Evolutionary conservation across 2,113 vertebrate genomes (phyloP).

Genomic region (Nyctereutes procyonoides): DNA sequence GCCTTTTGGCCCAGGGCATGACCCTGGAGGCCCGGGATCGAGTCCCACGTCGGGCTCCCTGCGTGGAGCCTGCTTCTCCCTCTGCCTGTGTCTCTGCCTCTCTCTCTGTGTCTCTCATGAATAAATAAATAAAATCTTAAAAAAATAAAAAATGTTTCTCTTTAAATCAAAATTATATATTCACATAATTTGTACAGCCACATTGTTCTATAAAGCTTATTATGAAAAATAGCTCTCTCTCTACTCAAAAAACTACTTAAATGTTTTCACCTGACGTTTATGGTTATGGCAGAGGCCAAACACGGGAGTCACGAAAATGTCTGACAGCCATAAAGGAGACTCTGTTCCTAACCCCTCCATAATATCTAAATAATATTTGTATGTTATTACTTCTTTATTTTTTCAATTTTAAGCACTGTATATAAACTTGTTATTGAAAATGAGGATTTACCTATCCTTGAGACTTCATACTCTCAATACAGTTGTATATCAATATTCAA

Average conservation of each 20-base stretch:
- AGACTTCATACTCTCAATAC: neutral
- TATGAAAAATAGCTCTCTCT: neutral
- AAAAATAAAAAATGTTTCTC: neutral
- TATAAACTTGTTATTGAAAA: slow-evolving; percentile 56
- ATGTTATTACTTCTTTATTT: neutral
- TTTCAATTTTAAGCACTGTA: slow-evolving; percentile 28
- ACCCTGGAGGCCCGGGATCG: too few species aligned
- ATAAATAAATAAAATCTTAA: neutral
- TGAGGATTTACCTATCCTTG: neutral
- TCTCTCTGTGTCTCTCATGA: too few species aligned
- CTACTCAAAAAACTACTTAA: slow-evolving; percentile 8
- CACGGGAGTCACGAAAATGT: neutral
- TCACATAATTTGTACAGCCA: slow-evolving; percentile 4
- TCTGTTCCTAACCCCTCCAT: neutral
- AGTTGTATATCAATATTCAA: neutral
- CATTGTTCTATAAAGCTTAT: neutral
- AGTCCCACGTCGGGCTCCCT: too few species aligned
- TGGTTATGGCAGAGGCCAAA: neutral
- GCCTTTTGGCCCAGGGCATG: too few species aligned
- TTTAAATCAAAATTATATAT: slow-evolving; percentile 28
- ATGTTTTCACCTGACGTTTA: neutral
- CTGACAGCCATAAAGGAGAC: neutral
- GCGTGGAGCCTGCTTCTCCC: too few species aligned
- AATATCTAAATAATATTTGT: neutral
- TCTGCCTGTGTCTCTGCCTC: too few species aligned